A percentile compares a stretch with the other conserved stretches of the same genome.
Evolutionary conservation across 2,888 invertebrate genomes (phyloP).

Genomic region (Tiliacea citrago): DNA sequence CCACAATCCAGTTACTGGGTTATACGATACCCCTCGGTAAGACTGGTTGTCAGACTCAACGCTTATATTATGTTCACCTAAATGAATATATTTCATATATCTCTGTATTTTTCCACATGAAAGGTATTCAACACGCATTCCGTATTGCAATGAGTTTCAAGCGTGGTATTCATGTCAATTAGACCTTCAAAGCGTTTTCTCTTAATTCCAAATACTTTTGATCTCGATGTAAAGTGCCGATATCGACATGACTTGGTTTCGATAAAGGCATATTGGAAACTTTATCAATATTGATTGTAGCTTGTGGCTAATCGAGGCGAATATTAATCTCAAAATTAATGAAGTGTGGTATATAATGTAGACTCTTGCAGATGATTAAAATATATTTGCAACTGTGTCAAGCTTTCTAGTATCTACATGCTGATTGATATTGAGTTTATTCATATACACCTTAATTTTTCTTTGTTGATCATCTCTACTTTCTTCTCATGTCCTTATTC

Average conservation of each 20-base stretch:
- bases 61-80: constrained; percentile 7
- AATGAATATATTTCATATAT: constrained; percentile 35
- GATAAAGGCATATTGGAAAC: constrained; percentile 10
- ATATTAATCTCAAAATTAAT: background rate
- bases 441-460: background rate
- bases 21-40: too few species aligned
- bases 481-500: background rate
- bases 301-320: background rate
- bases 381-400: background rate
- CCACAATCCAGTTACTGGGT: too few species aligned
- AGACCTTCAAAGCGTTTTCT: constrained; percentile 47
- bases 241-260: constrained; percentile 20
- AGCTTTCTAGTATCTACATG: background rate
- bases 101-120: constrained; percentile 7
- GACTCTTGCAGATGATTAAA: background rate
- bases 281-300: constrained; percentile 10
- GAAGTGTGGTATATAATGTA: background rate
- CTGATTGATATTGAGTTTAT: background rate
- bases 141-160: constrained; percentile 43
- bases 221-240: constrained; percentile 30
- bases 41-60: too few species aligned
- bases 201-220: constrained; percentile 44
- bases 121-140: constrained; percentile 42
- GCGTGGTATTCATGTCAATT: constrained; percentile 38
- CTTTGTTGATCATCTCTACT: background rate